Evolutionary conservation across 2,888 invertebrate genomes (phyloP), one percentile per base, ranked within the genome.

Genomic region (Conops quadrifasciatus): DNA sequence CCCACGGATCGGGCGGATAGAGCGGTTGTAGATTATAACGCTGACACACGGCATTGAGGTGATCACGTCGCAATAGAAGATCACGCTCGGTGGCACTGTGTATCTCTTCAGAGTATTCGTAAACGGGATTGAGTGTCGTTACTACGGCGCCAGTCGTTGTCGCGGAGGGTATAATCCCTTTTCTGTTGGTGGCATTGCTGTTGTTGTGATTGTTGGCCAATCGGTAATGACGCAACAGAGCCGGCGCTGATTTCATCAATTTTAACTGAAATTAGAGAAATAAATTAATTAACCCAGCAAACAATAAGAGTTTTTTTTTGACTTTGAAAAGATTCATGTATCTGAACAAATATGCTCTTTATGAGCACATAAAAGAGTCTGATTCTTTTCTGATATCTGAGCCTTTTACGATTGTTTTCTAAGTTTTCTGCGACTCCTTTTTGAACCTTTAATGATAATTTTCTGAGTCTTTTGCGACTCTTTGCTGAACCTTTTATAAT

Each of bases 1-100:
- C 92, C 88, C 91, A 91, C 75, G 89, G 90, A 81, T 92, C 92
- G 75, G 92, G 90, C 77, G 86, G 84, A 79, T 81, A 88, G 59
- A 80, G 79, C 59, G 81, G 78, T 73, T 83, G 78, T 47, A 87
- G 79, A 75, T 85, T 82, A 70, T 87, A 82, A 67, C 83, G 83
- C n/a, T 84, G 85, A 76, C 90, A 90, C 24, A 88, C 87, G 64
- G 86, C 82, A 74, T 86, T 85, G 49, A 89, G 86, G 71, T 84
- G 87, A 1, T 80, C 79, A 60, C 86, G 85, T 13, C 90, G 84
- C 49, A 85, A 81, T 45, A 86, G 87, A 77, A 92, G 85, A 72
- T 90, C 90, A 2, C 77, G 78, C 72, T 87, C 87, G 1, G 87
- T 87, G 71, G 82, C 80, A 49, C 80, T 83, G 68, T 86, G 85